Percentiles rank a stretch among this genome's conserved stretches.
Evolutionary conservation across 2,797 vertebrate genomes (phyloP).

Genomic region (Coluber constrictor): DNA sequence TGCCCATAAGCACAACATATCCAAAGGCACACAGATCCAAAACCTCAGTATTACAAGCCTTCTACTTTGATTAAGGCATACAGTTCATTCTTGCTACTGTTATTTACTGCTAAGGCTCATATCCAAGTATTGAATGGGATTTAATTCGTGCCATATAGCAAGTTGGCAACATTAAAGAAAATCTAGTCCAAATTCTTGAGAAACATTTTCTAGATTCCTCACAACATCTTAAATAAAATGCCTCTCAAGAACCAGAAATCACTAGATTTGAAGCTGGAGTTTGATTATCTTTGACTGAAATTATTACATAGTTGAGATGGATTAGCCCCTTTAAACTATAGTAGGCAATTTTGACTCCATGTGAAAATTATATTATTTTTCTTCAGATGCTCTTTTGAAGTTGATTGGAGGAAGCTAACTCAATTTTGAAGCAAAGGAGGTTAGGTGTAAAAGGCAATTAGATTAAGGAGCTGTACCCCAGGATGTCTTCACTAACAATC

Average conservation of each 20-base stretch:
- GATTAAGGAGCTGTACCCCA: neutral
- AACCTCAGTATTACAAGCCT: neutral
- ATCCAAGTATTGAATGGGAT: neutral
- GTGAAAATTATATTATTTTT: neutral
- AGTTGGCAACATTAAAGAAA: neutral
- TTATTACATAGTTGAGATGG: neutral
- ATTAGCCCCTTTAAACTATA: neutral
- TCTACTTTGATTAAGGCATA: neutral
- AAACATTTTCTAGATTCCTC: neutral
- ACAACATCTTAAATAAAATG: neutral
- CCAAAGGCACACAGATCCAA: neutral
- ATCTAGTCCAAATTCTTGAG: neutral
- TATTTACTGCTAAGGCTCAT: neutral
- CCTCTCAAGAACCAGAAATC: neutral
- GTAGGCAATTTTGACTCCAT: neutral
- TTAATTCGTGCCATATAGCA: neutral
- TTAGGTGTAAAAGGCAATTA: neutral
- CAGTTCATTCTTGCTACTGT: neutral
- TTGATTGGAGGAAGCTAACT: neutral
- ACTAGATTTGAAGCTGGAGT: neutral
- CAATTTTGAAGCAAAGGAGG: neutral
- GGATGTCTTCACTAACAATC: neutral
- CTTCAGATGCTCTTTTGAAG: neutral
- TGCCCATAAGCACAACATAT: neutral
- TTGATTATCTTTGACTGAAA: neutral